phyloP scores from a whole-genome alignment of 1,140 invertebrate genomes.

The Amyelois transitella region DNA sequence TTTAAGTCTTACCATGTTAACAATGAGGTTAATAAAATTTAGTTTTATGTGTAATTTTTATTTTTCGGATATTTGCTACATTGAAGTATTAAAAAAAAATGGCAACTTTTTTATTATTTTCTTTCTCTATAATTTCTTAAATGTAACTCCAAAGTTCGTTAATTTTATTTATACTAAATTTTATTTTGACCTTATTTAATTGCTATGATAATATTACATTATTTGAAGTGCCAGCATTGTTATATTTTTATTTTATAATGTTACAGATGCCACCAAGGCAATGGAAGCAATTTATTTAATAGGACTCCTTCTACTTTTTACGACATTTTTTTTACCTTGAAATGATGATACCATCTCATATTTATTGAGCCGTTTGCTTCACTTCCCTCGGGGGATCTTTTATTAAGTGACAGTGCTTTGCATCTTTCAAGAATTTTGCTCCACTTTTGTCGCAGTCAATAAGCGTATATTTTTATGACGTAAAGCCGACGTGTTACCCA shows the following conservation, averaged over 20 bases:
- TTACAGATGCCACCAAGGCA: conserved; percentile 34
- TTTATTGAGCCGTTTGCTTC: conserved; percentile 65
- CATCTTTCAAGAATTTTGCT: conserved; percentile 28
- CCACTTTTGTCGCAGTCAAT: conserved; percentile 14
- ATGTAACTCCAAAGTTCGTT: no score
- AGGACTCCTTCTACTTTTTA: conserved; percentile 45
- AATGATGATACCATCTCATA: conserved; percentile 54
- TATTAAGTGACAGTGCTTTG: conserved; percentile 62
- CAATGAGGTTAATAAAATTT: no score
- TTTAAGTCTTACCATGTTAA: no score
- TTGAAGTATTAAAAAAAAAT: no score
- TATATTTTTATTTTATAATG: neutral
- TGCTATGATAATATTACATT: no score
- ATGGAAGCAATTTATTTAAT: conserved; percentile 64
- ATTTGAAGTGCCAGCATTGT: neutral
- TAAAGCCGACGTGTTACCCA: neutral
- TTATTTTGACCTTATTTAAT: no score
- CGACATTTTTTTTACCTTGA: conserved; percentile 47
- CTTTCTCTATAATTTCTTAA: no score
- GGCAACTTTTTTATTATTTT: no score
- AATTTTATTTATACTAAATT: no score
- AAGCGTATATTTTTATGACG: conserved; percentile 17
- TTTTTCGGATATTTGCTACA: no score
- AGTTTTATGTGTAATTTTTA: no score
- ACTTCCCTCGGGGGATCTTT: conserved; percentile 55